phyloP scores from a whole-genome alignment of 2,888 invertebrate species.

The Lepeophtheirus nordmannii region DNA sequence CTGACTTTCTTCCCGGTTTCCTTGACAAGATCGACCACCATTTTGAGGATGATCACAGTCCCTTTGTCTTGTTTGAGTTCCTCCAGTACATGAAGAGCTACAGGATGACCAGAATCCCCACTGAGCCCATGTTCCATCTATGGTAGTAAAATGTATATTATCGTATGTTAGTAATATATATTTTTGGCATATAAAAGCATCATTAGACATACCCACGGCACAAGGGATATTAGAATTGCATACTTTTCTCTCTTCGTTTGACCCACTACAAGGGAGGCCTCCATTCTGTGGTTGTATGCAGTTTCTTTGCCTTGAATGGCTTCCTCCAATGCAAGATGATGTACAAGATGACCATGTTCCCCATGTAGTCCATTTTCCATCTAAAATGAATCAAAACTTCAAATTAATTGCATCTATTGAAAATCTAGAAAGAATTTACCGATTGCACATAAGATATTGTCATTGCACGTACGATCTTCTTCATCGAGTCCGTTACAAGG shows the following conservation, averaged over 20 bases:
- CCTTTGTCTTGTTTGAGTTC: constrained; percentile 37
- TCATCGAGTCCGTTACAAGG: background rate
- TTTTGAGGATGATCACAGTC: background rate
- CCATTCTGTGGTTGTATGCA: background rate
- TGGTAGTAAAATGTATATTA: background rate
- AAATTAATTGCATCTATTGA: too few relatives aligned
- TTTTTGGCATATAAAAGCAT: background rate
- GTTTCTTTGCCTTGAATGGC: background rate
- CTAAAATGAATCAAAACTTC: background rate
- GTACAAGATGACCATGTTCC: constrained; percentile 1
- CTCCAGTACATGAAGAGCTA: constrained; percentile 51
- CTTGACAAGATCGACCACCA: background rate
- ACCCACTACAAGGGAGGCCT: background rate
- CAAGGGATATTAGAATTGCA: background rate
- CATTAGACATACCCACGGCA: background rate
- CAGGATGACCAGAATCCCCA: background rate
- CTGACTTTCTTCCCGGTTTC: background rate
- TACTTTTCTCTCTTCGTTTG: background rate
- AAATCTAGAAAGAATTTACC: background rate
- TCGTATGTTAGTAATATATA: background rate
- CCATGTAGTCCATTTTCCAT: background rate
- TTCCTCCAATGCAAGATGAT: background rate
- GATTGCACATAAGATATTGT: background rate
- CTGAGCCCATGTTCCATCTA: background rate
- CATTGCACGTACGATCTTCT: background rate